These are phyloP conservation scores for Theocolax elegans DNA, from an alignment of 1,140 invertebrate genomes.

Conservation along the genomic window DNA sequence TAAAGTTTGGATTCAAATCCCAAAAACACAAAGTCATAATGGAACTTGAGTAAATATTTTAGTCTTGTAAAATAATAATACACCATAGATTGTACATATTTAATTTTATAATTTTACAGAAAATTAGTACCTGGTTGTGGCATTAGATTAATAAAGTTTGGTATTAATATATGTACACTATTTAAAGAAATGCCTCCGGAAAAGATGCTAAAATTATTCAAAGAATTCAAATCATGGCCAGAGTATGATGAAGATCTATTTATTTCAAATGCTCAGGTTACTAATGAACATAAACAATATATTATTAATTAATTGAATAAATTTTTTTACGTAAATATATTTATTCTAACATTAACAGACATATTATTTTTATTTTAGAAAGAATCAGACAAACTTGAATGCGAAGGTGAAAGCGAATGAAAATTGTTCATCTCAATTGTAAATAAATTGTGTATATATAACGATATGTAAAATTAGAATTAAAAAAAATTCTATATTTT, in stretches of 20 bases:
- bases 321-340: too few species aligned
- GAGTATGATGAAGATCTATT: slow-evolving; percentile 55
- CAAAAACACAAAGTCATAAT: slow-evolving; percentile 54
- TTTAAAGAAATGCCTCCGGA: slow-evolving; percentile 60
- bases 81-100: neutral
- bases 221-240: slow-evolving; percentile 61
- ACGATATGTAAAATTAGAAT: too few species aligned
- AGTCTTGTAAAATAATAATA: slow-evolving; percentile 18
- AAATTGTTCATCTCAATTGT: too few species aligned
- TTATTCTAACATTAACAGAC: too few species aligned
- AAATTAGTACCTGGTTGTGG: slow-evolving; percentile 67
- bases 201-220: slow-evolving; percentile 60
- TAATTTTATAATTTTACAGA: slow-evolving; percentile 46
- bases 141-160: slow-evolving; percentile 55
- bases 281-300: too few species aligned
- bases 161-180: slow-evolving; percentile 63
- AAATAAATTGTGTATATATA: too few species aligned
- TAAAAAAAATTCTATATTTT: too few species aligned
- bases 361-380: too few species aligned
- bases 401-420: too few species aligned
- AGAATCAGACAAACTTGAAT: too few species aligned
- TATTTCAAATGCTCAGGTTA: neutral
- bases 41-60: slow-evolving; percentile 59
- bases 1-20: slow-evolving; percentile 50
- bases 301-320: too few species aligned